Evolutionary conservation across 2,888 invertebrate species (phyloP), one percentile per base, ranked within the genome.

Genomic region (Heteromyza rotundicornis): DNA sequence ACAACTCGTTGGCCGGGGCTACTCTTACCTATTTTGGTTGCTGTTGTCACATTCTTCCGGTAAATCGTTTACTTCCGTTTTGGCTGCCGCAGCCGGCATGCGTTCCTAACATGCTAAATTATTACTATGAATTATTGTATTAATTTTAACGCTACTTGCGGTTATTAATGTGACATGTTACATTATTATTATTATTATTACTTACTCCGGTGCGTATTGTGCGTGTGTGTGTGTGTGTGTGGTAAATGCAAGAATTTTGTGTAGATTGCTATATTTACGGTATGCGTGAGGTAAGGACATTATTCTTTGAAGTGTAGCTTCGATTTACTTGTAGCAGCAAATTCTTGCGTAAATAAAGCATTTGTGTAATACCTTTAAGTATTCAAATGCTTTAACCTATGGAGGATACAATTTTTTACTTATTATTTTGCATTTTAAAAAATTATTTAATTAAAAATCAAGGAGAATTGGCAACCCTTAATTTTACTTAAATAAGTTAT

Each of bases 121-220:
- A 77, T 78, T 73, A 69, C 77, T 69, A 73, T 77, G 77, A 77
- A 77, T 77, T 77, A 77, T 77, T 71, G 76, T 77, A 77, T 77
- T 77, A 78, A 77, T 77, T 77, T 77, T 66, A 72, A 67, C 68
- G 74, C 63, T 68, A 64, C 64, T 66, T 63, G 67, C 64, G 76
- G 73, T 78, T 78, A 77, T 77, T 77, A 77, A 77, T 77, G 78
- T 78, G 77, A 73, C 77, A 68, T 73, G 71, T 75, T 74, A 75
- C 75, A 44, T 56, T 47, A 56, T 56, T 56, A 56, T 56, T 56
- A 56, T 56, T 44, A 47, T 16, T 74, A 74, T 75, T 74, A 68
- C 75, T 74, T 57, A 32, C 63, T 49, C 60, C 40, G 57, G 5
- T 22, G 16, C 24, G 17, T 16, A 24, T 14, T 3, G 3, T 8